A percentile compares a stretch with the other conserved stretches of the same genome.
phyloP scores from a whole-genome alignment of 2,888 invertebrate genomes.

The Drosophila neotestacea region DNA sequence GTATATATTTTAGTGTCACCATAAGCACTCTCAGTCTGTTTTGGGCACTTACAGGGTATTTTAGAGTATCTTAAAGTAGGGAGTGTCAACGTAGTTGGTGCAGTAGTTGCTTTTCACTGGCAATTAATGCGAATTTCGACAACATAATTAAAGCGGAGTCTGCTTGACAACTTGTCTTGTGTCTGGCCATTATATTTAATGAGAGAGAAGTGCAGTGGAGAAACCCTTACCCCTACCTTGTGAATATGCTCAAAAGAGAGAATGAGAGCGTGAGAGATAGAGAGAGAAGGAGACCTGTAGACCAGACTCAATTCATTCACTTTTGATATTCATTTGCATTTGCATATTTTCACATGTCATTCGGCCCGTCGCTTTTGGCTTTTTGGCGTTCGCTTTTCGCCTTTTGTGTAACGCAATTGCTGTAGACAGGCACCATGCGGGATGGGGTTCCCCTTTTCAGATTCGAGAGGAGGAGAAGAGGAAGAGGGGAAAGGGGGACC shows the following conservation, averaged over 20 bases:
- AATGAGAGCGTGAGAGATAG: constrained; percentile 2
- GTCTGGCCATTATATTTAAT: constrained; percentile 74
- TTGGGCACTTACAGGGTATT: constrained; percentile 8
- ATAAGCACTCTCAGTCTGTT: background rate
- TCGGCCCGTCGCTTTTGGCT: constrained; percentile 64
- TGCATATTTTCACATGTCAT: constrained; percentile 82
- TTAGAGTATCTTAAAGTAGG: constrained; percentile 3
- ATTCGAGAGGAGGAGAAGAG: background rate
- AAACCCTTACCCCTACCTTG: constrained; percentile 17
- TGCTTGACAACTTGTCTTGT: constrained; percentile 64
- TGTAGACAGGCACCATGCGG: constrained; percentile 69
- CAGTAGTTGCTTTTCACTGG: constrained; percentile 62
- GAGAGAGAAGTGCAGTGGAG: constrained; percentile 47
- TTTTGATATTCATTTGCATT: constrained; percentile 70
- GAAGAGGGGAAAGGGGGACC: background rate
- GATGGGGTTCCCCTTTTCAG: constrained; percentile 34
- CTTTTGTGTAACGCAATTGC: constrained; percentile 72
- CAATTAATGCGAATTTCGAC: constrained; percentile 81
- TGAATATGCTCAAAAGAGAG: background rate
- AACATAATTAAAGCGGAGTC: constrained; percentile 75
- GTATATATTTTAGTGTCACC: no score
- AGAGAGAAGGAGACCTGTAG: constrained; percentile 32
- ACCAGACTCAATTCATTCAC: constrained; percentile 72
- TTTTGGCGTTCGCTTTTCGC: constrained; percentile 72
- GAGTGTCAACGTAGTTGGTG: constrained; percentile 23